Conservation (phyloP, 2,888 invertebrate genomes). For the Mythimna impura region DNA sequence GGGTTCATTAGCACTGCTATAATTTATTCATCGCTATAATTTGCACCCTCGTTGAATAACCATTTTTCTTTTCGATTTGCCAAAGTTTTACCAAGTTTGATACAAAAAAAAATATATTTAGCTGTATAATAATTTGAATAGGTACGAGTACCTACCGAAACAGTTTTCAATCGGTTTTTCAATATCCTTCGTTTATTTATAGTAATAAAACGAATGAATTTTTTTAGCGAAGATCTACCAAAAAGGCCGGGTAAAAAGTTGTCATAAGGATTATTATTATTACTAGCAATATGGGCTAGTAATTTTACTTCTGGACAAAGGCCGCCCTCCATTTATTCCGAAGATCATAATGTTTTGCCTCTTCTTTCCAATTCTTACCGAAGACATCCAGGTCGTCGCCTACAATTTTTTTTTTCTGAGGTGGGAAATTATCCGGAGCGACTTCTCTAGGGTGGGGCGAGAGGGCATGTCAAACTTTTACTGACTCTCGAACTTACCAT, state of each 20-base stretch:
- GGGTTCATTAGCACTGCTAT: slow-evolving; percentile 19
- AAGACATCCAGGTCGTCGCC: too few species aligned
- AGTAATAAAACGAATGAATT: slow-evolving; percentile 9
- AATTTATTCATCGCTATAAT: slow-evolving; percentile 39
- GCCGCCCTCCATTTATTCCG: too few species aligned
- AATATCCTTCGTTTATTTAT: slow-evolving; percentile 11
- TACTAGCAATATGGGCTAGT: too few species aligned
- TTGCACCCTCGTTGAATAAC: neutral
- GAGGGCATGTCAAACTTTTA: too few species aligned
- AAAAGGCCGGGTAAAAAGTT: neutral
- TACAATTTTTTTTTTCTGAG: too few species aligned
- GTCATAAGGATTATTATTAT: too few species aligned
- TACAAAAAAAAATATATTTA: slow-evolving; percentile 15
- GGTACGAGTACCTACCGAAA: neutral
- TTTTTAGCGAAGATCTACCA: neutral
- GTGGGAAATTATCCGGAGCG: too few species aligned
- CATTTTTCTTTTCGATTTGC: slow-evolving; percentile 20
- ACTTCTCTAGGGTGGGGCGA: too few species aligned
- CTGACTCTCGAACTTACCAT: too few species aligned
- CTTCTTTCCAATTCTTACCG: too few species aligned
- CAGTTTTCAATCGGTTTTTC: neutral
- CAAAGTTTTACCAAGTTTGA: slow-evolving; percentile 18
- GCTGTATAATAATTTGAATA: neutral
- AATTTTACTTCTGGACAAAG: too few species aligned
- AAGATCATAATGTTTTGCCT: too few species aligned